Evolutionary conservation across 92 coral and sea anemone species (phyloP), one percentile per base, ranked within the genome.

Genomic region (Zoanthus solanderi): DNA sequence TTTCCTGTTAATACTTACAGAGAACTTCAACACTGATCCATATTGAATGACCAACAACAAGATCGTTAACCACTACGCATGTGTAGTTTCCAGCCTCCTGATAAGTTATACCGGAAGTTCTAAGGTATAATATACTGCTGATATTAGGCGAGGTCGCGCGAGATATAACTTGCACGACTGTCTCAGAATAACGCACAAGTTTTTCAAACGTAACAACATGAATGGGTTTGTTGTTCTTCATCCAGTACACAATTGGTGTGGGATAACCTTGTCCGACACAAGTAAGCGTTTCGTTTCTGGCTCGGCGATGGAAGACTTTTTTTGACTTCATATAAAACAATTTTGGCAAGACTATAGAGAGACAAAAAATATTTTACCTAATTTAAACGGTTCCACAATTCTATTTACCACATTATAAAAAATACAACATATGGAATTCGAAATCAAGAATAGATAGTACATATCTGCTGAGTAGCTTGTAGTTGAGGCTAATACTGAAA

Each of bases 11-110:
- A 63, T 10, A 76, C 80, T 48, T 50, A 76, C 80, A 76, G 3
- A 76, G 44, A 50, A 76, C 80, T 50, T 76, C 80, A 17, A 76
- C 80, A 29, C 2, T 52, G 7, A 8, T 52, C 80, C 15, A 17
- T 7, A 48, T 37, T 0, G 63, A 18, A 50, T 52, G 61, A 52
- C 31, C 37, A 48, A 5, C 7, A 48, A 11, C 63, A 9, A 1
- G 65, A 46, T 54, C 78, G 46, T 75, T 75, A 32, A 58, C 46
- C n/a, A 45, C 78, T 37, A 42, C 54, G 78, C 78, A 73, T 45
- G 78, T 73, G 78, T 73, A 73, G 54, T 73, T 73, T 4, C 78
- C 78, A 47, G 78, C 57, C 54, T 75, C 78, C 31, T 48, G 30
- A 45, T 75, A 75, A 5, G 78, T 75, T 32, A 75, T 16, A 76